A percentile compares a stretch with the other conserved stretches of the same genome.
Conservation (phyloP, 2,888 invertebrate species). For the Thalpophila matura region DNA sequence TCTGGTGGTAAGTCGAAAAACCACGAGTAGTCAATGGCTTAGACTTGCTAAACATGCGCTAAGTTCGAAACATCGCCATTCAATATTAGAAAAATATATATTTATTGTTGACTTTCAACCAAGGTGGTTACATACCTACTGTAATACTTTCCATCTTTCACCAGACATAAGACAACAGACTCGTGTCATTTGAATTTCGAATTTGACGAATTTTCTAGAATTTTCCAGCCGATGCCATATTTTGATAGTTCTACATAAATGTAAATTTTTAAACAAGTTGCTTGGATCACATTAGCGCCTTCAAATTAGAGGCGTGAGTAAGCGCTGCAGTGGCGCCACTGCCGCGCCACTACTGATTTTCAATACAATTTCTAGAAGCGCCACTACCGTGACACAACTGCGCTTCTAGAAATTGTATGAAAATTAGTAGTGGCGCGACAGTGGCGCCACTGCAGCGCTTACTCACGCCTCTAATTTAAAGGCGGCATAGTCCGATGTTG, state of each 20-base stretch:
- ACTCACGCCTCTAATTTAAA: no score
- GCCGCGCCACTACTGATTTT: no score
- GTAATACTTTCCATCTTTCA: no score
- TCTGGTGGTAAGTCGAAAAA: slow-evolving; percentile 85
- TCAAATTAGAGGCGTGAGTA: no score
- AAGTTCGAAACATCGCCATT: slow-evolving; percentile 55
- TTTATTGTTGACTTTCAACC: slow-evolving; percentile 22
- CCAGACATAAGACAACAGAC: slow-evolving; percentile 14
- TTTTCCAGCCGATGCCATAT: slow-evolving; percentile 16
- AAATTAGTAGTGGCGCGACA: no score
- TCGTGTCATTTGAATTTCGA: slow-evolving; percentile 38
- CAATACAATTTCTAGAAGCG: no score
- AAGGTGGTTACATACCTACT: no score
- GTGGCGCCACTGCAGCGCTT: no score
- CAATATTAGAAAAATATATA: slow-evolving; percentile 2
- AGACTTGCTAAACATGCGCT: slow-evolving; percentile 60
- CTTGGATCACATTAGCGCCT: no score
- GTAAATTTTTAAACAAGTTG: slow-evolving; percentile 33
- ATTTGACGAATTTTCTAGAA: slow-evolving; percentile 13
- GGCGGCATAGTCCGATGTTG: neutral
- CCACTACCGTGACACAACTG: no score
- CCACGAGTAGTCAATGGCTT: slow-evolving; percentile 63
- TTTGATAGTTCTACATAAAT: slow-evolving; percentile 21
- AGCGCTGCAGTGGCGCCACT: no score
- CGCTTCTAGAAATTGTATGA: no score